Evolutionary conservation across 2,113 vertebrate species (phyloP).

Genomic region (Megaptera novaeangliae): DNA sequence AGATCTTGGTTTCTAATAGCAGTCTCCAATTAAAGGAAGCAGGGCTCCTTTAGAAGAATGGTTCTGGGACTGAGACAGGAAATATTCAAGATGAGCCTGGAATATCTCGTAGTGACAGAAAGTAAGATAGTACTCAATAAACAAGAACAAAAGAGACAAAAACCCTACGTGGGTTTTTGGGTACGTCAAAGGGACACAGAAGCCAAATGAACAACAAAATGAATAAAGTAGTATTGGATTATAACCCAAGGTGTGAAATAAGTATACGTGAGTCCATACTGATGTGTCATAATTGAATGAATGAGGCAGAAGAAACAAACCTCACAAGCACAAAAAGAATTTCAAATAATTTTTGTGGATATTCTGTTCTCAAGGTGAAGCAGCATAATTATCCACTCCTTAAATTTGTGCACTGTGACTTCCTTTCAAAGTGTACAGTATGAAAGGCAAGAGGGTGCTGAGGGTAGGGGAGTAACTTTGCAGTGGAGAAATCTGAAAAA

Average conservation of each 20-base stretch:
- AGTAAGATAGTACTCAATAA: background rate
- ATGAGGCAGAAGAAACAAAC: background rate
- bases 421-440: background rate
- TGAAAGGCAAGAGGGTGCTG: background rate
- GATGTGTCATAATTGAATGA: background rate
- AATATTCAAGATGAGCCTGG: background rate
- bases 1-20: background rate
- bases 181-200: background rate
- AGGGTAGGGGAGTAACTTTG: too few relatives aligned
- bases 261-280: background rate
- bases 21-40: background rate
- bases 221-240: background rate
- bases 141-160: background rate
- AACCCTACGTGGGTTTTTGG: background rate
- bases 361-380: background rate
- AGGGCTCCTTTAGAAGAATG: background rate
- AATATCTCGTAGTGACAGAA: background rate
- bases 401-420: background rate
- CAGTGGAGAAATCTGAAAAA: background rate
- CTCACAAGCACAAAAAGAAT: background rate
- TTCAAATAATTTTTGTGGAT: background rate
- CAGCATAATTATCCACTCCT: background rate
- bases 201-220: background rate
- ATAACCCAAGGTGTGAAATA: background rate
- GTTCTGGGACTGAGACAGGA: background rate